phyloP scores from a whole-genome alignment of 2,113 vertebrate genomes.

The Ascaphus truei region DNA sequence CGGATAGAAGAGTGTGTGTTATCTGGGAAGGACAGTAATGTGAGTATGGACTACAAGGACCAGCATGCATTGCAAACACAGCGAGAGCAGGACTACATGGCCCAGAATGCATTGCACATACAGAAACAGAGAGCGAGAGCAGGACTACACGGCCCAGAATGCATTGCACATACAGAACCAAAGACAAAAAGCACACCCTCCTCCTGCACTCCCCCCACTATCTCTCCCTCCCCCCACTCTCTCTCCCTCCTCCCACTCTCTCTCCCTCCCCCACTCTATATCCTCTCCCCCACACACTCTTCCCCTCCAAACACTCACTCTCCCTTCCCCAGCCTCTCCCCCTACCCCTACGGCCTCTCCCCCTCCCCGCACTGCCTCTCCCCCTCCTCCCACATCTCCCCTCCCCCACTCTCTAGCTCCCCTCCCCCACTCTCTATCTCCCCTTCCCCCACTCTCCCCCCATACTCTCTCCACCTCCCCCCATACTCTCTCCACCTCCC shows the following conservation, averaged over 20 bases:
- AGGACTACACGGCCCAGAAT: not conserved
- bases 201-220: no score
- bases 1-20: constrained; percentile 93
- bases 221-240: not conserved
- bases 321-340: not conserved
- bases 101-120: not conserved
- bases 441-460: no score
- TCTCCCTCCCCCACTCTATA: not conserved
- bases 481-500: not conserved
- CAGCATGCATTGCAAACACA: not conserved
- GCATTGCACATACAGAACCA: no score
- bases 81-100: not conserved
- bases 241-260: not conserved
- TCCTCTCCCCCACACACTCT: not conserved
- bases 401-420: not conserved
- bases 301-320: not conserved
- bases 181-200: no score
- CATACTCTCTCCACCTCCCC: not conserved
- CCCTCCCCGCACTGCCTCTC: constrained; percentile 37
- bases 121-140: not conserved
- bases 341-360: no score
- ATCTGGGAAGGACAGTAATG: constrained; percentile 92
- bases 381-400: constrained; percentile 23
- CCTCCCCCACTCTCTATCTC: not conserved
- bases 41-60: constrained; percentile 60